Percentiles rank a stretch among this genome's conserved stretches.
Evolutionary conservation across 2,113 vertebrate species (phyloP).

Genomic region (Amphiprion percula): DNA sequence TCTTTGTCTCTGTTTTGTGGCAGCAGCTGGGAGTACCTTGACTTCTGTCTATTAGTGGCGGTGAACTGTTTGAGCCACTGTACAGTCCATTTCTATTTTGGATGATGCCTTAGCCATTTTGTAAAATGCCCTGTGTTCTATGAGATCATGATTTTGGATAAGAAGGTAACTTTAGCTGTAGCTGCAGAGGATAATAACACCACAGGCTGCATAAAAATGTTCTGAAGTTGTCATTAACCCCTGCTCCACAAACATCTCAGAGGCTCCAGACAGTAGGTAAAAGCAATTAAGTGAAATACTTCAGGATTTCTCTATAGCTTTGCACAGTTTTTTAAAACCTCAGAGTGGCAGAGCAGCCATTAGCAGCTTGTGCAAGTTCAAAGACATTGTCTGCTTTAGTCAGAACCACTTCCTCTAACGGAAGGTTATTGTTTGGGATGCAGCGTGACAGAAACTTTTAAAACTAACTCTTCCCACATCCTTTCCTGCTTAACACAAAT

Average conservation of each 20-base stretch:
- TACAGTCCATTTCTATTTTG: constrained; percentile 9
- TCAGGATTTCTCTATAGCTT: constrained; percentile 3
- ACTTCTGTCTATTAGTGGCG: neutral
- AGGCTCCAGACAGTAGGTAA: neutral
- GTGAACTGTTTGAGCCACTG: neutral
- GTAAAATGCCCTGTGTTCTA: neutral
- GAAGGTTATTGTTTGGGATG: neutral
- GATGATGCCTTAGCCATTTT: constrained; percentile 6
- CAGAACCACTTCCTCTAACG: constrained; percentile 16
- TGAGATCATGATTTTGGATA: neutral
- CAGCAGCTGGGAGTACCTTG: neutral
- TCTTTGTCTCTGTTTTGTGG: constrained; percentile 21
- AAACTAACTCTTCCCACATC: neutral
- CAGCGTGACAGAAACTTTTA: neutral
- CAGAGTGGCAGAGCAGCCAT: neutral
- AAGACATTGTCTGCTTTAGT: neutral
- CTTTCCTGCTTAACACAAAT: constrained; percentile 9
- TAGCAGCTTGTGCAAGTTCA: constrained; percentile 26
- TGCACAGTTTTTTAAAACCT: constrained; percentile 16
- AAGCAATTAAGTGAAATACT: constrained; percentile 17
- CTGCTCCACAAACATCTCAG: neutral
- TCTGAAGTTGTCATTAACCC: neutral
- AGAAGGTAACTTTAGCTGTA: constrained; percentile 20
- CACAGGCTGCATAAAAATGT: constrained; percentile 1
- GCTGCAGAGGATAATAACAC: constrained; percentile 12